Base-by-base conservation (phyloP, 2,888 invertebrate species). In the Oscheius myriophilus region DNA sequence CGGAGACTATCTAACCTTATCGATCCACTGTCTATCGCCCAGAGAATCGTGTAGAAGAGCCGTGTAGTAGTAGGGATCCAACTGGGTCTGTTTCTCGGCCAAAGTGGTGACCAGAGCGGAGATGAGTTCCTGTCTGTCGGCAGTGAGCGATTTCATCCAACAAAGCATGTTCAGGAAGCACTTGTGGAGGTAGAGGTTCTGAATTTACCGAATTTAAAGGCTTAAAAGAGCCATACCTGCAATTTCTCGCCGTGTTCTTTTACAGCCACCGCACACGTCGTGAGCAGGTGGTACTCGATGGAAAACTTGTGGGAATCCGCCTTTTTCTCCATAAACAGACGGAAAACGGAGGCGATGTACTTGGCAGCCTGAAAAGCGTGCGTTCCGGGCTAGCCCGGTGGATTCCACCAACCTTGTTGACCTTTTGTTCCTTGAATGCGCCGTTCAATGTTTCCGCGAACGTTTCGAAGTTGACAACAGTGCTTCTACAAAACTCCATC, bases 221-320 rank as follows among this genome's bases (percentile, higher is more conserved):
- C 7, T 16, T 14, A 16, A n/a, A 14, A 51, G 1, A 12, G n/a
- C 46, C 18, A 33, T 21, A 67, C 67, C 23, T 46, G 46, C 12
- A 67, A 21, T 43, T 61, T 59, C n/a, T 67, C 53, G 0, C 59
- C 67, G 39, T 67, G 67, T 52, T 67, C 67, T n/a, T 67, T 67
- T 4, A 67, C 45, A 2, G 54, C 52, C 25, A 45, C 43, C 1
- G 67, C 49, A 23, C 54, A 46, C 11, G 45, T 67, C 2, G 61
- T 67, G 16, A 67, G 14, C 9, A 67, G 33, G 9, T 59, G 59
- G 42, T 67, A 67, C 33, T 67, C 67, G 45, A 59, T 52, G 14
- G 51, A 53, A 25, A 67, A 52, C 61, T 66, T 66, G 16, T 55
- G 33, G 18, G 51, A n/a, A 21, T 52, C 61, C 1, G 49, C 49